phyloP scores from a whole-genome alignment of 2,113 vertebrate genomes.

The Tamias sibiricus region DNA sequence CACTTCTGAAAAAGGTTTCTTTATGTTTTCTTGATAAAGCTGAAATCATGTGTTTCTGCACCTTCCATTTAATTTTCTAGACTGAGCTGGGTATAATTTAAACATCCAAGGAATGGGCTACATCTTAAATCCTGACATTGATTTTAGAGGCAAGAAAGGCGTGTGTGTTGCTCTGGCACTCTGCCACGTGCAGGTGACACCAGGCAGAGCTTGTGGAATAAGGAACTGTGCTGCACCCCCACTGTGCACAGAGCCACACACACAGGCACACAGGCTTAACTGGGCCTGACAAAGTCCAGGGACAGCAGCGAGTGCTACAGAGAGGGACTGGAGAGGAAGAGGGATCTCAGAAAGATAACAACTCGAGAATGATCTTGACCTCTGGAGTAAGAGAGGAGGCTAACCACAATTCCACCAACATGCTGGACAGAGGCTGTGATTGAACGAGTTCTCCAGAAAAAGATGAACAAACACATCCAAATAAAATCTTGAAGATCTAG shows the following conservation, averaged over 20 bases:
- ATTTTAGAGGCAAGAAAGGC: neutral
- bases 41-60: neutral
- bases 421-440: neutral
- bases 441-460: neutral
- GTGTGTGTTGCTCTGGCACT: too few relatives aligned
- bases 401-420: neutral
- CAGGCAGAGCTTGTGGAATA: fast-evolving
- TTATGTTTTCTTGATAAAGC: neutral
- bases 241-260: fast-evolving
- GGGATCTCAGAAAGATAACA: neutral
- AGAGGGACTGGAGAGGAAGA: neutral
- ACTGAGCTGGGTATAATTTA: neutral
- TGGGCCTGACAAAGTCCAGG: neutral
- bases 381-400: neutral
- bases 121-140: neutral
- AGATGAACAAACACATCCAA: neutral
- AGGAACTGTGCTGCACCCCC: fast-evolving
- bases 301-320: neutral
- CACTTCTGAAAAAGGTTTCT: neutral
- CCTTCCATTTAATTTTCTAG: neutral
- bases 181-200: fast-evolving
- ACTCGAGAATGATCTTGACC: neutral
- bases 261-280: fast-evolving
- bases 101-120: neutral
- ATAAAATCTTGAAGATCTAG: neutral